A percentile compares a stretch with the other conserved stretches of the same genome.
Conservation (phyloP, 2,888 invertebrate species). For the Strigamia crassipes region DNA sequence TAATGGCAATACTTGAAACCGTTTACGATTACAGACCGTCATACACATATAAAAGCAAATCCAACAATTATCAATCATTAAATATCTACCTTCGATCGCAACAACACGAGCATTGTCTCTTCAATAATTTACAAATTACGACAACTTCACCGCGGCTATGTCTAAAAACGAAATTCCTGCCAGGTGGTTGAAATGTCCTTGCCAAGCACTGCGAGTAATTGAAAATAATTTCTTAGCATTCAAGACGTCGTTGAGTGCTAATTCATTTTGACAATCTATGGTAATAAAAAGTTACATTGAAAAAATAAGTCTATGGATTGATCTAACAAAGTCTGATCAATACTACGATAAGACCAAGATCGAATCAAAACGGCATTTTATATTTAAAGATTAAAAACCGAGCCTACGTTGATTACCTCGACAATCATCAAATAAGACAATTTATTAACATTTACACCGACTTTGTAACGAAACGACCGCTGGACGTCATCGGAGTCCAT, state of each 20-base stretch:
- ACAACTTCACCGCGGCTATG: too few relatives aligned
- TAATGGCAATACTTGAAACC: too few relatives aligned
- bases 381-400: background rate
- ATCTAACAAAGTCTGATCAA: background rate
- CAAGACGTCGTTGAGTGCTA: background rate
- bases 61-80: too few relatives aligned
- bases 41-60: too few relatives aligned
- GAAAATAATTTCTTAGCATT: background rate
- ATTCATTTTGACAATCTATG: background rate
- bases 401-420: slow-evolving; percentile 88
- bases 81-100: too few relatives aligned
- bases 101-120: too few relatives aligned
- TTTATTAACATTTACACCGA: slow-evolving; percentile 80
- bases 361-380: background rate
- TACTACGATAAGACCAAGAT: background rate
- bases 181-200: background rate
- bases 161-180: too few relatives aligned
- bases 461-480: slow-evolving; percentile 78
- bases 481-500: slow-evolving; percentile 78
- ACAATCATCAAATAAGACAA: slow-evolving; percentile 76
- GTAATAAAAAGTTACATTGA: background rate
- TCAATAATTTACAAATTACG: too few relatives aligned
- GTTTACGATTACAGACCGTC: too few relatives aligned
- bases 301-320: background rate
- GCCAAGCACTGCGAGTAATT: background rate